These are phyloP conservation scores for Catharus minimus DNA, from an alignment of 2,113 vertebrate species.

Conservation along the genomic window DNA sequence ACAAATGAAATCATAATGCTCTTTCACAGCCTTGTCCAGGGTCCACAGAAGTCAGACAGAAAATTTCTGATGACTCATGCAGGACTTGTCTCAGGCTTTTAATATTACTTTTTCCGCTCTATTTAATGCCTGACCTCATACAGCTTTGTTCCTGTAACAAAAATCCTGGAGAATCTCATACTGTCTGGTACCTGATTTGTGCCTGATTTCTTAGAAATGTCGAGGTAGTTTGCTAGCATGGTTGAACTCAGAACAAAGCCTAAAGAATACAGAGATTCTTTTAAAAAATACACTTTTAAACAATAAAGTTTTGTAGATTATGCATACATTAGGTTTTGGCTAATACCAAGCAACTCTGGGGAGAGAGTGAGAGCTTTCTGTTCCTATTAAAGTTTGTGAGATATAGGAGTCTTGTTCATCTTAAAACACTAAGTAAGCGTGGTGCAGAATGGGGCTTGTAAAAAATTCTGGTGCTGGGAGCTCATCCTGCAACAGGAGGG, in stretches of 20 bases:
- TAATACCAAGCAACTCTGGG: neutral
- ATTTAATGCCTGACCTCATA: neutral
- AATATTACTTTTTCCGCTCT: neutral
- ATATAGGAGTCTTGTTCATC: neutral
- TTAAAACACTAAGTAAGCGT: neutral
- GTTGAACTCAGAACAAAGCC: neutral
- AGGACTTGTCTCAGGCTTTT: neutral
- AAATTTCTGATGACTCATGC: neutral
- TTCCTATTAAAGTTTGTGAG: neutral
- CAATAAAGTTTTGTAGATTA: neutral
- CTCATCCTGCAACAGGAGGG: neutral
- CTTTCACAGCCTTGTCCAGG: neutral
- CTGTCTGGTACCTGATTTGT: neutral
- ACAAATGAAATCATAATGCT: neutral
- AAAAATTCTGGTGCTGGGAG: neutral
- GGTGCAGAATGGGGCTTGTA: neutral
- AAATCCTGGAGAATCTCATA: neutral
- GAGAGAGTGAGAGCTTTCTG: neutral
- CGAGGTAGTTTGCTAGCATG: neutral
- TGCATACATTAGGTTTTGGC: neutral
- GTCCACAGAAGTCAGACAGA: neutral
- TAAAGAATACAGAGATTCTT: neutral
- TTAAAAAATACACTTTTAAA: neutral
- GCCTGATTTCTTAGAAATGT: conserved; percentile 4
- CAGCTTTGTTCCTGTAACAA: neutral